A percentile compares a stretch with the other conserved stretches of the same genome.
Evolutionary conservation across 2,113 vertebrate species (phyloP).

Genomic region (Myxocyprinus asiaticus): DNA sequence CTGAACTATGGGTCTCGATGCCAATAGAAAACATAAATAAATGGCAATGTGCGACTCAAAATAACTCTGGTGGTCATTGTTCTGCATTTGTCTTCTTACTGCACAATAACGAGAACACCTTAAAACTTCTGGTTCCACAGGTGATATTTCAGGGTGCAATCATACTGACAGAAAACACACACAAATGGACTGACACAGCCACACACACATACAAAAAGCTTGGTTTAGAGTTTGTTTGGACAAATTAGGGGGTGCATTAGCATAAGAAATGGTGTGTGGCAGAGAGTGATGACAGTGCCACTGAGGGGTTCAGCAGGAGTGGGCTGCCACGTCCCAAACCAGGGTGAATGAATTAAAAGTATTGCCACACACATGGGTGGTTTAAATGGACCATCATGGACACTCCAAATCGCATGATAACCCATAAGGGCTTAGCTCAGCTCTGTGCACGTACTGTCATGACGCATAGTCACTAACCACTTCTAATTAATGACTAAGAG

Average conservation of each 20-base stretch:
- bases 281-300: conserved; percentile 24
- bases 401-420: background rate
- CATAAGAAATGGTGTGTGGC: conserved; percentile 37
- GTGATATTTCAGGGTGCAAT: conserved; percentile 4
- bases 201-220: background rate
- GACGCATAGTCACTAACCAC: background rate
- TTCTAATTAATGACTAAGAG: background rate
- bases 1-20: conserved; percentile 1
- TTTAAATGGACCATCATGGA: conserved; percentile 12
- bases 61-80: conserved; percentile 11
- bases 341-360: conserved; percentile 20
- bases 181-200: background rate
- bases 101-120: background rate
- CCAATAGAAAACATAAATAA: conserved; percentile 1
- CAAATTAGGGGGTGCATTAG: conserved; percentile 5
- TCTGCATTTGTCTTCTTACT: background rate
- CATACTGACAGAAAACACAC: background rate
- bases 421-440: background rate
- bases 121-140: conserved; percentile 26
- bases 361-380: conserved; percentile 11
- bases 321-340: conserved; percentile 10
- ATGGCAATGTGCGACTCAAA: background rate
- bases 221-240: conserved; percentile 7
- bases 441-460: background rate
- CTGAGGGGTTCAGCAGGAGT: conserved; percentile 18